These are phyloP conservation scores for Dasyurus viverrinus DNA, from an alignment of 2,113 vertebrate genomes.

Conservation along the genomic window DNA sequence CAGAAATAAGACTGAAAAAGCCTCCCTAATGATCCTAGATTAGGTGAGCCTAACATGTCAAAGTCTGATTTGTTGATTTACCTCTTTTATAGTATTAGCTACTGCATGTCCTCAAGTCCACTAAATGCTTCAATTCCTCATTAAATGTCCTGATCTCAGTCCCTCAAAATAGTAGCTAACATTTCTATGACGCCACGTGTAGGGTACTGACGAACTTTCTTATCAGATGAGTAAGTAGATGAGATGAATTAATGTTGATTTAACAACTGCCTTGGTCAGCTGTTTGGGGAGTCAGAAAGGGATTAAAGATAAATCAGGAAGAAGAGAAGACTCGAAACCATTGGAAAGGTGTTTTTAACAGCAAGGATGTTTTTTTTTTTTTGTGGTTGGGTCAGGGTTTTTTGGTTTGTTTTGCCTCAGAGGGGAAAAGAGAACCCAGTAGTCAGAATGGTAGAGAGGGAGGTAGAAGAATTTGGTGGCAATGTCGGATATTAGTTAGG, in stretches of 20 bases:
- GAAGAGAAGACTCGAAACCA: not conserved
- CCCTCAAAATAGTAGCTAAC: not conserved
- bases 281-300: not conserved
- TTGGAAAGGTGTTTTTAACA: not conserved
- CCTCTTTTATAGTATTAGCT: not conserved
- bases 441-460: not conserved
- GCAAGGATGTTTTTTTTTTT: not conserved
- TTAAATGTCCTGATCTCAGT: conserved; percentile 35
- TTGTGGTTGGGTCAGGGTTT: not conserved
- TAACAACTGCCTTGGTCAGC: not conserved
- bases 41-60: not conserved
- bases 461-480: not conserved
- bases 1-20: not conserved
- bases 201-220: conserved; percentile 7
- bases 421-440: not conserved
- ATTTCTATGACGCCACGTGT: not conserved
- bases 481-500: not conserved
- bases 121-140: conserved; percentile 41
- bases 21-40: not conserved
- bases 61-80: not conserved
- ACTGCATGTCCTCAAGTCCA: not conserved
- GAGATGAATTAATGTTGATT: conserved; percentile 27
- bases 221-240: conserved; percentile 45
- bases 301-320: not conserved
- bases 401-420: not conserved